Evolutionary conservation across 2,113 vertebrate genomes (phyloP), one percentile per base, ranked within the genome.

Genomic region (Cinclus mexicanus): DNA sequence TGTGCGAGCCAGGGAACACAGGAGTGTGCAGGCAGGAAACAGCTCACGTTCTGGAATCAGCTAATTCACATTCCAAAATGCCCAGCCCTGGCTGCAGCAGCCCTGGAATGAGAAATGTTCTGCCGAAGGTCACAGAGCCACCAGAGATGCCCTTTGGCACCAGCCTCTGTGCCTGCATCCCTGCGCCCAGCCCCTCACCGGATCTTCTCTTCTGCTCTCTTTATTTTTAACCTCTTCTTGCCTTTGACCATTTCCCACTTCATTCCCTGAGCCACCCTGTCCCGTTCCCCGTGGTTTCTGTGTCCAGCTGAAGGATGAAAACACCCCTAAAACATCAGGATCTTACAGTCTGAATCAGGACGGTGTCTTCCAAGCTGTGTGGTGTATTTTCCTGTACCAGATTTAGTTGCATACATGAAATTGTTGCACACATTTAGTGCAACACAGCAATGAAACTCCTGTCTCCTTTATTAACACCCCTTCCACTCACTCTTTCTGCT

Each of bases 201-300:
- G 3, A 18, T 47, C 50, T 50, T 46, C 20, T 50, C 42, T 56
- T 46, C 64, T 77, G 35, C 74, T 61, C 25, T 37, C 75, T 56
- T 42, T 19, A 3, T 2, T 12, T 60, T 83, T 87, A 87, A 81
- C 37, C 28, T 67, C 24, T 49, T 89, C 64, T 57, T 82, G 31
- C 64, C 56, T 82, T 49, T 18, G 1, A 11, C 16, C 1, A 0
- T 29, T 12, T 57, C 41, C 64, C n/a, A 0, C 31, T 50, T 68
- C 26, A 44, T 61, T 59, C 28, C 42, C 2, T 17, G 18, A 76
- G 44, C 37, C 47, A 16, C 39, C 33, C 18, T 68, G 57, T 53
- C 29, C 42, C 26, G 11, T 42, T 49, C 33, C 41, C 22, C 0
- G 0, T 6, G 55, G 22, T 22, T 83, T 81, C n/a, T 57, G 39